phyloP scores from a whole-genome alignment of 64 coral and sea anemone species.

The Actinia equina region DNA sequence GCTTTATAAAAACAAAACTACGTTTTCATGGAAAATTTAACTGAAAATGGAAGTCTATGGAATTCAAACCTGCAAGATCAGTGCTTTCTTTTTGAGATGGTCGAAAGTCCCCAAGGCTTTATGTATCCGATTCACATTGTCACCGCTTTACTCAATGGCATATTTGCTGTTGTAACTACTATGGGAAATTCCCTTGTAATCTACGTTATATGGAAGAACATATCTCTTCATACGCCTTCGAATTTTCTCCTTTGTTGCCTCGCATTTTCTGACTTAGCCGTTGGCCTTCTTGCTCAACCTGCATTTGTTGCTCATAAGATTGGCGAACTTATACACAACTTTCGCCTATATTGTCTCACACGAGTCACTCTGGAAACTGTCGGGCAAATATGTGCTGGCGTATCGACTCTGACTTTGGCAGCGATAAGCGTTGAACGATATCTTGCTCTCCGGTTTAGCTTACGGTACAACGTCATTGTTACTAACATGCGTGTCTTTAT shows the following conservation, averaged over 20 bases:
- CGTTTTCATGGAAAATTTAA: neutral
- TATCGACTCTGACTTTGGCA: slow-evolving; percentile 43
- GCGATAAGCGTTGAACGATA: slow-evolving; percentile 55
- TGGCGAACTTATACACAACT: slow-evolving; percentile 20
- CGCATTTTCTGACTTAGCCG: slow-evolving; percentile 48
- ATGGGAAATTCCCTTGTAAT: slow-evolving; percentile 50
- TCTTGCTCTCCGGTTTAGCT: slow-evolving; percentile 32
- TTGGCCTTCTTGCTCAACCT: slow-evolving; percentile 49
- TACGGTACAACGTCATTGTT: slow-evolving; percentile 48
- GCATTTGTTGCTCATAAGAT: slow-evolving; percentile 53
- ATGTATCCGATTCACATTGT: slow-evolving; percentile 30
- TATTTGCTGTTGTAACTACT: slow-evolving; percentile 18
- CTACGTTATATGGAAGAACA: slow-evolving; percentile 30
- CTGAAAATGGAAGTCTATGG: neutral
- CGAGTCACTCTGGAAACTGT: slow-evolving; percentile 34
- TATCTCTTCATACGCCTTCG: slow-evolving; percentile 30
- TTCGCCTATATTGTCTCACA: slow-evolving; percentile 49
- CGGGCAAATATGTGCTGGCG: slow-evolving; percentile 26
- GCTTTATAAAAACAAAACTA: neutral
- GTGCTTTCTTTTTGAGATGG: neutral
- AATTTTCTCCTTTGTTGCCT: slow-evolving; percentile 44
- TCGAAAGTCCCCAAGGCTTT: neutral
- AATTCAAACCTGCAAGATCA: too few relatives aligned
- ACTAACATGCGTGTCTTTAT: slow-evolving; percentile 25
- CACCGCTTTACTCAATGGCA: slow-evolving; percentile 29